phyloP scores from a whole-genome alignment of 2,113 vertebrate genomes.

The Halcyon malimbica region DNA sequence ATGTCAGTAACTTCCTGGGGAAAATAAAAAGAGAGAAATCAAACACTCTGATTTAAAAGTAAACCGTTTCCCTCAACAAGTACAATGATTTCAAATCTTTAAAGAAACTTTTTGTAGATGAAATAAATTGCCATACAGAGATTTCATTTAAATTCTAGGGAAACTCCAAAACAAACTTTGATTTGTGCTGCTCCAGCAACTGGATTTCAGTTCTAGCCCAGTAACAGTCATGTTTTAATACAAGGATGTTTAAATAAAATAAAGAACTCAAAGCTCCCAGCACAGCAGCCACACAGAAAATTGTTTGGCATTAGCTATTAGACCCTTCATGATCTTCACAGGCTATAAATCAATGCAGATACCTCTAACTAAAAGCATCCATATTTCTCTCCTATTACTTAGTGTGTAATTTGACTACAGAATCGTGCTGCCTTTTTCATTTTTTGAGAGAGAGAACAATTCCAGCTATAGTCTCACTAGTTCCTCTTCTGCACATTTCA shows the following conservation, averaged over 20 bases:
- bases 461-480: not conserved
- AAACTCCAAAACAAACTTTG: not conserved
- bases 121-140: not conserved
- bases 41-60: not conserved
- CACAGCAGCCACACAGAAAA: not conserved
- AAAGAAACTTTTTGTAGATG: not conserved
- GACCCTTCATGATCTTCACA: not conserved
- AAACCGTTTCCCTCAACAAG: not conserved
- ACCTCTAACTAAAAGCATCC: not conserved
- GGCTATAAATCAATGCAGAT: not conserved
- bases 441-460: not conserved
- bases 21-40: not conserved
- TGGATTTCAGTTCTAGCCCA: not conserved
- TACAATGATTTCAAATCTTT: not conserved
- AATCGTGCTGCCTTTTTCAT: fast-evolving
- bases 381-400: not conserved
- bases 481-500: not conserved
- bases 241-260: not conserved
- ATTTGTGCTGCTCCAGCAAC: not conserved
- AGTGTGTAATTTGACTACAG: not conserved
- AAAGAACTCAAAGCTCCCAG: not conserved
- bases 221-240: not conserved
- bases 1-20: constrained; percentile 62
- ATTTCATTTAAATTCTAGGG: not conserved
- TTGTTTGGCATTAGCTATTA: not conserved